These are phyloP conservation scores for Epinotia ramella DNA, from an alignment of 2,888 invertebrate species.

Conservation along the genomic window DNA sequence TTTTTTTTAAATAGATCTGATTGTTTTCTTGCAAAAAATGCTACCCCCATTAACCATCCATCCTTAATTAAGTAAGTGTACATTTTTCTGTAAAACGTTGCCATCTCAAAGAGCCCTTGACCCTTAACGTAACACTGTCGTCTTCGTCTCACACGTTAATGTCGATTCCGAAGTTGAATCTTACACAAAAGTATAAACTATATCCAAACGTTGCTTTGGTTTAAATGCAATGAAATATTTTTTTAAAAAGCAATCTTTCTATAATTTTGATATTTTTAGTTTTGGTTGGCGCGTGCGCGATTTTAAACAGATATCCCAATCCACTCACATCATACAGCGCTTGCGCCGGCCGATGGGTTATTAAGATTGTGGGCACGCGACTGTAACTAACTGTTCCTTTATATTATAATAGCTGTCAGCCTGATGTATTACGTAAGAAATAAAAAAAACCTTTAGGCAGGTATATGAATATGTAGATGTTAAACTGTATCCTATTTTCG, in stretches of 20 bases:
- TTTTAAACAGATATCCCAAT: conserved; percentile 16
- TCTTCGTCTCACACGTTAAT: no score
- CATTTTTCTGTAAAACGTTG: no score
- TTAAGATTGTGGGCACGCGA: conserved; percentile 42
- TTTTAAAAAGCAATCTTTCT: background rate
- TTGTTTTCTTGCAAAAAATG: no score
- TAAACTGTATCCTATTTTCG: background rate
- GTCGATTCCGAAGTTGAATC: no score
- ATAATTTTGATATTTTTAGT: background rate
- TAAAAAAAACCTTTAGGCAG: background rate
- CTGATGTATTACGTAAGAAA: background rate
- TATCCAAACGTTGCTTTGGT: no score
- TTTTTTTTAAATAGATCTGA: no score
- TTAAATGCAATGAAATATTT: background rate
- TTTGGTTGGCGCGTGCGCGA: conserved; percentile 18
- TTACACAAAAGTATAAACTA: no score
- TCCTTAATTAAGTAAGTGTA: no score
- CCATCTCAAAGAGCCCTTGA: no score
- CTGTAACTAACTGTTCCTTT: conserved; percentile 29
- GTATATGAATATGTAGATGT: no score
- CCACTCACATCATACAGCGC: conserved; percentile 3
- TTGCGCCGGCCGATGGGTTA: conserved; percentile 28
- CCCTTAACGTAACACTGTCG: no score
- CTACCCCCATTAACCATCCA: no score
- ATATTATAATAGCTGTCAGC: conserved; percentile 11